Evolutionary conservation across 23 tunicate species (phyloP).

Genomic region (Phallusia fumigata): DNA sequence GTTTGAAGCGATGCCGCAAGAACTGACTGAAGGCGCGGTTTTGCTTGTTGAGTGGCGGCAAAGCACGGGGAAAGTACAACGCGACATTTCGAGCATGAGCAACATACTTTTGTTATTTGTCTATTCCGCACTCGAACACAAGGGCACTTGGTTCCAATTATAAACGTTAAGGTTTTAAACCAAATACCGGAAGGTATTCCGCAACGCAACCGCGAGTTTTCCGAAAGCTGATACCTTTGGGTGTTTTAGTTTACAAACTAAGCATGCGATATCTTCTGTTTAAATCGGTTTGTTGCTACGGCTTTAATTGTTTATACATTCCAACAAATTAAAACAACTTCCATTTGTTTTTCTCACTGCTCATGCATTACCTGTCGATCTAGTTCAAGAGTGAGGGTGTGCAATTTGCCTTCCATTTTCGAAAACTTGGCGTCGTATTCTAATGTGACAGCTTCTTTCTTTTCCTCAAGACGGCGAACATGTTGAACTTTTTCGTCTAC

Average conservation of each 20-base stretch:
- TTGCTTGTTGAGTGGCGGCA: background rate
- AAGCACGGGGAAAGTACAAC: background rate
- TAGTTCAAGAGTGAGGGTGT: background rate
- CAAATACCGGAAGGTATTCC: too few relatives aligned
- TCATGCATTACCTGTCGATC: background rate
- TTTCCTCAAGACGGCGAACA: background rate
- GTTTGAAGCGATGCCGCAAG: background rate
- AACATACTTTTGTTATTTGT: background rate
- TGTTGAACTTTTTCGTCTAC: conserved; percentile 14
- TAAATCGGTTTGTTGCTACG: too few relatives aligned
- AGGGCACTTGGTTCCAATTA: background rate
- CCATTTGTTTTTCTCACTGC: too few relatives aligned
- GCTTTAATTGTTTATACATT: too few relatives aligned
- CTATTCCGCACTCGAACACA: background rate
- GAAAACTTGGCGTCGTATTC: conserved; percentile 1
- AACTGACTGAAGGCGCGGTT: background rate
- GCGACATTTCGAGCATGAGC: background rate
- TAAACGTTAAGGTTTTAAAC: background rate
- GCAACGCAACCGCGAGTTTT: too few relatives aligned
- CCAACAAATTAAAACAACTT: too few relatives aligned
- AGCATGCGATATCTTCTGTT: too few relatives aligned
- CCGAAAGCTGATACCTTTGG: too few relatives aligned
- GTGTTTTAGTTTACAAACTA: too few relatives aligned
- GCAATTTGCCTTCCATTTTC: background rate
- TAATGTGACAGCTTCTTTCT: background rate